phyloP scores from a whole-genome alignment of 2,113 vertebrate genomes.

The Antechinus stuartii region DNA sequence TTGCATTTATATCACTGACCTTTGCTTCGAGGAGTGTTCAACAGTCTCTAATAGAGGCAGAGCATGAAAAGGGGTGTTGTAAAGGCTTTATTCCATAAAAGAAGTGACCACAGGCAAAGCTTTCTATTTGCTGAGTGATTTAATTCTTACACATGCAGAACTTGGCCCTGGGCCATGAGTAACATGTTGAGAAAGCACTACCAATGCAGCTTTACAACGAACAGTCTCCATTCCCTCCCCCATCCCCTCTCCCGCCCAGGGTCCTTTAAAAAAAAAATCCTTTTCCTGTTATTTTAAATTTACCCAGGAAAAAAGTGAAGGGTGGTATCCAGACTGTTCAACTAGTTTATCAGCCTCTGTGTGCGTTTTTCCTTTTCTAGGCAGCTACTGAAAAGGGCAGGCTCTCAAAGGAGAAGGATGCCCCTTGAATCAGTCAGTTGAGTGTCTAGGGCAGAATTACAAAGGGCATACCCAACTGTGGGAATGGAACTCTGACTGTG shows the following conservation, averaged over 20 bases:
- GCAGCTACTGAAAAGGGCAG: conserved; percentile 20
- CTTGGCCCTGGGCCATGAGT: conserved; percentile 77
- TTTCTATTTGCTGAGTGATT: conserved; percentile 85
- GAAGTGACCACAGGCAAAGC: conserved; percentile 83
- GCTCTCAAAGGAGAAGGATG: conserved; percentile 47
- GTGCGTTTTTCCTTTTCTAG: not conserved
- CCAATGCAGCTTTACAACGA: conserved; percentile 68
- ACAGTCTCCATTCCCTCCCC: conserved; percentile 62
- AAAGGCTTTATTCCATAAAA: conserved; percentile 81
- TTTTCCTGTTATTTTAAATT: conserved; percentile 77
- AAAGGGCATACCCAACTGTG: conserved; percentile 3
- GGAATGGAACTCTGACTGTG: not conserved
- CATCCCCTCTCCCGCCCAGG: conserved; percentile 37
- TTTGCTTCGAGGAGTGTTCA: conserved; percentile 84
- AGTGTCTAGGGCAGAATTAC: conserved; percentile 37
- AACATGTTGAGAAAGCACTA: conserved; percentile 78
- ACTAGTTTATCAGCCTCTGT: conserved; percentile 7
- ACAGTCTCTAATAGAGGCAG: conserved; percentile 73
- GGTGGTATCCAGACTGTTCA: conserved; percentile 25
- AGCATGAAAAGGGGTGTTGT: conserved; percentile 84
- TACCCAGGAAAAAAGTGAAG: conserved; percentile 54
- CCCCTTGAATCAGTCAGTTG: conserved; percentile 40
- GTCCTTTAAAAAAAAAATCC: conserved; percentile 41
- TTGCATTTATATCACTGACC: conserved; percentile 82
- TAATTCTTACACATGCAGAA: conserved; percentile 82